These are phyloP conservation scores for Callipepla squamata DNA, from an alignment of 2,113 vertebrate genomes.

Conservation along the genomic window DNA sequence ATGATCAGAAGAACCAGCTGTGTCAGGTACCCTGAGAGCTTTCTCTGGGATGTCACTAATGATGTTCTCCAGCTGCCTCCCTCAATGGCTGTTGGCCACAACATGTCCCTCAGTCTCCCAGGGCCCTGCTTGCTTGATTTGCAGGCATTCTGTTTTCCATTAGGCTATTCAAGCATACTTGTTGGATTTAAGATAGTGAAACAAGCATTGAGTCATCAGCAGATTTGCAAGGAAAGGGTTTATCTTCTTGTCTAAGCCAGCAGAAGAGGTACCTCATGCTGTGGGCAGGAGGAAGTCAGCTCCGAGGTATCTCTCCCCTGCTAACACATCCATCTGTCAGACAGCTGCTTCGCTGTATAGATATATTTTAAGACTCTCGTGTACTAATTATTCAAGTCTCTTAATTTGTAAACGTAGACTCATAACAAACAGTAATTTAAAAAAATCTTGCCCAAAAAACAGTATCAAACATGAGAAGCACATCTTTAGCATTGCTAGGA, in stretches of 20 bases:
- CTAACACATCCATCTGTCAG: conserved; percentile 53
- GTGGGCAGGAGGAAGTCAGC: conserved; percentile 32
- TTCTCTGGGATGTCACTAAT: neutral
- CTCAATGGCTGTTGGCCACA: neutral
- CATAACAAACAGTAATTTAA: neutral
- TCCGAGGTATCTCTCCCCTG: conserved; percentile 17
- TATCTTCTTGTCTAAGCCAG: neutral
- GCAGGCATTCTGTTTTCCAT: neutral
- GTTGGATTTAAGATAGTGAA: neutral
- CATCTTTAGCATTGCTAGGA: neutral
- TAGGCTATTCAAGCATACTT: neutral
- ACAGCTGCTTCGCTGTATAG: neutral
- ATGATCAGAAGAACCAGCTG: neutral
- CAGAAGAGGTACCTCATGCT: neutral
- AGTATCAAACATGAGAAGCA: neutral
- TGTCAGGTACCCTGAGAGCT: neutral
- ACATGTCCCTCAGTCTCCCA: neutral
- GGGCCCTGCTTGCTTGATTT: neutral
- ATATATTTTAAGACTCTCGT: neutral
- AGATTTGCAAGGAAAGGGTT: neutral
- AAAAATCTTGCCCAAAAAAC: neutral
- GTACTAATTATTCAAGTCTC: neutral
- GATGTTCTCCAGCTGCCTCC: neutral
- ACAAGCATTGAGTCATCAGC: neutral
- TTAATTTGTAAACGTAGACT: neutral